These are phyloP conservation scores for Hydrotaea cyrtoneurina DNA, from an alignment of 2,888 invertebrate genomes.

Conservation along the genomic window DNA sequence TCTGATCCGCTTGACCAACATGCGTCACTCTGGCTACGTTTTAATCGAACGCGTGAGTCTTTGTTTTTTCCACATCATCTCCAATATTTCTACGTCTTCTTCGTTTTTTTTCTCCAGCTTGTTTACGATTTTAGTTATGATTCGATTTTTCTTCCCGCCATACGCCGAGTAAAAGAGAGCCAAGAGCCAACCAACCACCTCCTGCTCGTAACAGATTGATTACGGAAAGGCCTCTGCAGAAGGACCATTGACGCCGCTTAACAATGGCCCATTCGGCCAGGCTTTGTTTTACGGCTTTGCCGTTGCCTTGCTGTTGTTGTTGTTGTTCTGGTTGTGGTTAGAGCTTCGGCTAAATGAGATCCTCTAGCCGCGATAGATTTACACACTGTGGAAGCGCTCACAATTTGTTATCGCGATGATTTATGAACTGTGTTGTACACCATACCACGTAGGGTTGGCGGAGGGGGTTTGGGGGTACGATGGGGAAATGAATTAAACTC, in stretches of 20 bases:
- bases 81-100: not conserved
- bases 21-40: slow-evolving; percentile 65
- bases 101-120: not conserved
- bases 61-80: slow-evolving; percentile 1
- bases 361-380: slow-evolving; percentile 64
- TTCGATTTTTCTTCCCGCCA: not conserved
- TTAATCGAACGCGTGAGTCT: slow-evolving; percentile 66
- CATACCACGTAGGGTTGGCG: slow-evolving; percentile 48
- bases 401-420: slow-evolving; percentile 79
- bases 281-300: not conserved
- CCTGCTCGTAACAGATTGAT: slow-evolving; percentile 23
- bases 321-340: not conserved
- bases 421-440: slow-evolving; percentile 74
- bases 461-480: not conserved
- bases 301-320: not conserved
- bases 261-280: slow-evolving; percentile 26
- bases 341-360: slow-evolving; percentile 30
- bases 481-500: too few species aligned
- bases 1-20: not conserved
- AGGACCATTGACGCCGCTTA: slow-evolving; percentile 66
- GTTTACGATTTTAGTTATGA: slow-evolving; percentile 3
- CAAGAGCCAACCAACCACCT: not conserved
- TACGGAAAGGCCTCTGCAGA: slow-evolving; percentile 61
- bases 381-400: slow-evolving; percentile 75
- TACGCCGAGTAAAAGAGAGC: not conserved